Evolutionary conservation across 1,140 invertebrate genomes (phyloP), one percentile per base, ranked within the genome.

Genomic region (Philopotamus ludificatus): DNA sequence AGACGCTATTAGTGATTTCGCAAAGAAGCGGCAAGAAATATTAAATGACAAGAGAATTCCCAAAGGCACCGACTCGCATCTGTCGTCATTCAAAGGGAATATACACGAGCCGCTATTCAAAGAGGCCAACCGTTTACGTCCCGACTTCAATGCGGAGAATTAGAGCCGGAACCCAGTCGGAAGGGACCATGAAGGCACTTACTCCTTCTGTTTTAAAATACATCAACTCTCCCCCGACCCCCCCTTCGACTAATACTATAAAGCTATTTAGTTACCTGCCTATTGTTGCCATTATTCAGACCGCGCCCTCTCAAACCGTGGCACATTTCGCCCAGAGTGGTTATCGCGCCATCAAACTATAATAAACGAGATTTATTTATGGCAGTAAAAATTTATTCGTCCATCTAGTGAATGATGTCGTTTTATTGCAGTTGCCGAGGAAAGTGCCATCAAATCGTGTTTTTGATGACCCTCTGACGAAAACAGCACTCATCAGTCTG

Each of bases 141-240:
- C 49, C 47, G 58, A 47, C 58, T 60, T 26, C 44, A 57, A 26
- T 57, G 54, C 39, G 10, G 18, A 21, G 58, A 60, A 60, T 47
- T 60, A 60, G 28, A 60, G 45, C 42, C 58, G 21, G 41, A 57
- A 57, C 42, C 44, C 41, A 60, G 41, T 26, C 58, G 58, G 16
- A 45, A 47, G 58, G 44, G 58, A 49, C 42, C 23, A 22, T 21
- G 42, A 20, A 44, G 49, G 42, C 42, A 25, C 51, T 54, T 54
- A 18, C 58, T 47, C 41, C 58, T 60, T 47, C 41, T 60, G 58
- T 60, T 60, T 45, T 47, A 60, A 26, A 49, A 60, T 47, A 60
- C 58, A 20, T 21, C 55, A 16, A 20, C n/a, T n/a, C n/a, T n/a
- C 10, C 54, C n/a, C 26, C 20, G 23, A 9, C 20, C 26, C 20